Base-by-base conservation (phyloP, 2,888 invertebrate species). In the Sericinus montela region DNA sequence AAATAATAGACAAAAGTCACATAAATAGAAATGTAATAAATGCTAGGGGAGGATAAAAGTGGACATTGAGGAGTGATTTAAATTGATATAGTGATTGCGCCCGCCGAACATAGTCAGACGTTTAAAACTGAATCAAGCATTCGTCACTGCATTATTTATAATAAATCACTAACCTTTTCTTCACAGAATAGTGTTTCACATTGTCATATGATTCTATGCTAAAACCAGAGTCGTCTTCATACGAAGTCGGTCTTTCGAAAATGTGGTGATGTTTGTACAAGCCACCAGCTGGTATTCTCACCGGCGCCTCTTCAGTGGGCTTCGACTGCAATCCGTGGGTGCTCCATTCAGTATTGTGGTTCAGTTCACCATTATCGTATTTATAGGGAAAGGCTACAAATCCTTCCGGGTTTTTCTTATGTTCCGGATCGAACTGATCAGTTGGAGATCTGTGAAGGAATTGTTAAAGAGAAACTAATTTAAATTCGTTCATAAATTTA, bases 221-320 rank as follows among this genome's bases (percentile, higher is more conserved):
- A 32, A 68, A 78, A 13, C 71, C 71, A 11, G 72, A 75, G 5
- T 67, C 67, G 8, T 58, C 62, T 6, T 56, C 55, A 1, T 58
- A 56, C 3, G 58, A 48, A 7, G 53, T 57, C 1, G 82, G 80
- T 14, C 69, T 77, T 1, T 73, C 75, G 39, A 82, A 84, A 0
- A 75, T 61, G 4, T 74, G 74, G 0, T 76, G 73, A 0, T 69
- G 64, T 52, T 74, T 67, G 55, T 88, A 88, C 0, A 85, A 58
- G 0, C 80, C 82, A 1, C 87, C 87, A 0, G 86, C 87, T 5
- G 63, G 63, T 1, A 62, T 54, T 32, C 62, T 73, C 10, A 73
- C 62, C 0, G 83, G 80, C 0, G 67, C 64, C 48, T 76, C 72
- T 1, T 65, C 68, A 0, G 83, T 84, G 0, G 82, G 81, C 41